Evolutionary conservation across 2,888 invertebrate species (phyloP), one percentile per base, ranked within the genome.

Genomic region (Candidula unifasciata): DNA sequence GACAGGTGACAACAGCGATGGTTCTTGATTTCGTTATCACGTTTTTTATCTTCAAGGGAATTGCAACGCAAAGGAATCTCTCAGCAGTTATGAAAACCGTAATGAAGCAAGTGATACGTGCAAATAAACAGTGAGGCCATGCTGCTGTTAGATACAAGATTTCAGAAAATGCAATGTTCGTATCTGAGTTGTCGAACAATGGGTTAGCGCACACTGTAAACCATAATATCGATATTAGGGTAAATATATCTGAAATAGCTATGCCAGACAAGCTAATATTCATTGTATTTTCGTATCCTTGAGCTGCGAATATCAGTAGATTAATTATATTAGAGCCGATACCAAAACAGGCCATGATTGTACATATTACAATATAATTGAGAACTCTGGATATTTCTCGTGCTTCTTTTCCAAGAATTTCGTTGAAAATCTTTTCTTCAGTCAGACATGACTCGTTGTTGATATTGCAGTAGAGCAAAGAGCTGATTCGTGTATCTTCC

Each of bases 131-230:
- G 54, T 81, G 81, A 52, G 81, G 81, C 81, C 81, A 81, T 3
- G 54, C 69, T 8, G 71, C 81, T 35, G 71, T 81, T 86, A 92
- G 91, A 86, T 93, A 91, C 94, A 97, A 97, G 93, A 97, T 98
- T 93, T 98, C 98, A 94, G 97, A 97, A 85, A 97, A 97, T 66
- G 95, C 98, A 95, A 98, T 97, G 13, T 96, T 96, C 93, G 96
- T 52, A 30, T 81, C 27, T 24, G 57, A 21, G 24, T 54, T 27
- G 24, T 54, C 44, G 57, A 81, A 57, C 27, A 69, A 10, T 13
- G 81, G 81, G 35, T 73, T 81, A 18, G 68, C 68, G n/a, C 52
- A 73, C 44, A 81, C 57, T 5, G 68, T 57, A 57, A 71, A 81
- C 69, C 69, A 71, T 35, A 54, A 30, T 13, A 81, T n/a, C 18